Conservation (phyloP, 2,797 vertebrate genomes). For the Carcharodon carcharias region DNA sequence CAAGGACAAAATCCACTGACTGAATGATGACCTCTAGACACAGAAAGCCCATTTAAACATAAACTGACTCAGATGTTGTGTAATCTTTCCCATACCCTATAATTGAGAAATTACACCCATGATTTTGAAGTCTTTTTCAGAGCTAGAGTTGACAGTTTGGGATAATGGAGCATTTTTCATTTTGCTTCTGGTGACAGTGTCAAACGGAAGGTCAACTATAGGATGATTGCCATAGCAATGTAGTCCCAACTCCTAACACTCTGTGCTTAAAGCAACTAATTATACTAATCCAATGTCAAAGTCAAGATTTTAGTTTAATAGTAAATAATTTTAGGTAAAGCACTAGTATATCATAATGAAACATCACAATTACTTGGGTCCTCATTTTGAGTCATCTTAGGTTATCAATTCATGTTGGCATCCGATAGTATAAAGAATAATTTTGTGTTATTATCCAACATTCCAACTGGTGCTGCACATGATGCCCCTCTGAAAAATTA, state of each 20-base stretch:
- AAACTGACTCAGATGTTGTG: slow-evolving; percentile 17
- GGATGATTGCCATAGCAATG: slow-evolving; percentile 14
- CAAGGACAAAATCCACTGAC: slow-evolving; percentile 13
- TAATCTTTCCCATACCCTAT: slow-evolving; percentile 21
- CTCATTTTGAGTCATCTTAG: slow-evolving; percentile 1
- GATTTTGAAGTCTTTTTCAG: slow-evolving; percentile 12
- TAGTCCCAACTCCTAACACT: slow-evolving; percentile 26
- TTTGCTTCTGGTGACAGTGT: slow-evolving; percentile 27
- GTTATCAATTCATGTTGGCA: not conserved
- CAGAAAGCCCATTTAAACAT: not conserved
- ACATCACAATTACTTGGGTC: not conserved
- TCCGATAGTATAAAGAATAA: not conserved
- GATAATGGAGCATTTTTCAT: slow-evolving; percentile 35
- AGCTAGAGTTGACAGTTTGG: slow-evolving; percentile 25
- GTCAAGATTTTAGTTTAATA: not conserved
- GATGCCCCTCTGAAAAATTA: not conserved
- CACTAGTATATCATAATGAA: not conserved
- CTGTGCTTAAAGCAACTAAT: slow-evolving; percentile 19
- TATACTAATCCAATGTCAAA: not conserved
- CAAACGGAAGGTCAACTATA: slow-evolving; percentile 22
- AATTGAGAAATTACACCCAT: slow-evolving; percentile 27
- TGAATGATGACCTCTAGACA: not conserved
- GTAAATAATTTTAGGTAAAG: not conserved
- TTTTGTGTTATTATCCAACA: not conserved
- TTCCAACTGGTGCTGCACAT: too few species aligned